Base-by-base conservation (phyloP, 2,113 vertebrate species). In the Amphiprion percula region DNA sequence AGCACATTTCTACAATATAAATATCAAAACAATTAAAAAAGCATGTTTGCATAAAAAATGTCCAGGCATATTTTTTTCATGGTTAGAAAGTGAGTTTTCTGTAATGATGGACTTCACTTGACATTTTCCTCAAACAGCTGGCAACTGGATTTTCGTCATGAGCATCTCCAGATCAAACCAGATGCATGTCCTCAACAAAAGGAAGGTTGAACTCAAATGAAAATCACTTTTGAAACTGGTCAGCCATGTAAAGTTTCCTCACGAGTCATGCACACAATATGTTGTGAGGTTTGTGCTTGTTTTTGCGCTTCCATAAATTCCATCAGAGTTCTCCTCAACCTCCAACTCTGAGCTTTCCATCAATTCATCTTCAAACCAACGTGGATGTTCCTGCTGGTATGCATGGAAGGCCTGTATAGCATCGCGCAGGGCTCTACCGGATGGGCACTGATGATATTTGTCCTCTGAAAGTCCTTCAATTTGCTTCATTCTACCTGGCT, bases 331-430 rank as follows among this genome's bases (percentile, higher is more conserved):
- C 46, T 60, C n/a, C 1, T 69, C 37, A 88, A 92, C 21, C 17
- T 89, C 92, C 7, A 91, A 77, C 3, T 91, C 92, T 0, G 89
- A 64, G 2, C 33, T 26, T 44, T 84, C 84, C 44, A 95, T 8
- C 10, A 92, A 90, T 87, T 99, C 95, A 0, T 83, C 90, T 78
- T 97, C 94, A 89, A 99, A 99, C 98, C 98, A 99, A 53, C 93
- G 85, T 0, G 96, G 96, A 75, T 94, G 84, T 39, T 89, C 90
- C 1, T 26, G 5, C 88, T 99, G 98, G 89, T 96, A 96, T 5
- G 21, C 77, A 61, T 19, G 91, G 90, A 99, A 99, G 62, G 90
- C 90, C 19, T 95, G 77, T 55, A 99, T 70, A 0, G 97, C 96
- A 4, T 95, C 92, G 39, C 61, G 85, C 87, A 99, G 72, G 67